These are phyloP conservation scores for Galago senegalensis DNA, from an alignment of 2,797 vertebrate species.

Conservation along the genomic window DNA sequence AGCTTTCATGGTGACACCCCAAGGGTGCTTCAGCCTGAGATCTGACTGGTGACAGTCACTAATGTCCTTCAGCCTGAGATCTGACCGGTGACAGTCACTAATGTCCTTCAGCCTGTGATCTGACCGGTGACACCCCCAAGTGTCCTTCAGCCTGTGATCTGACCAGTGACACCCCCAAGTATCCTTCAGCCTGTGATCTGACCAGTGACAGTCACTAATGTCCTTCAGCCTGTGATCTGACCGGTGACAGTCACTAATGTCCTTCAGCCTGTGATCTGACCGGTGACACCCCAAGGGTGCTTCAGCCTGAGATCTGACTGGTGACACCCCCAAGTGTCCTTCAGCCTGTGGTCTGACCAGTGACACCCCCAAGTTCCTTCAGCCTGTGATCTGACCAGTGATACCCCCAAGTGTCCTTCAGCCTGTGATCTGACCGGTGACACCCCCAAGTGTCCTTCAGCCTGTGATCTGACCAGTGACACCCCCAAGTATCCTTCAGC, in stretches of 20 bases:
- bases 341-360: too few relatives aligned
- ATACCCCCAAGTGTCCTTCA: not conserved
- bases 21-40: not conserved
- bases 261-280: not conserved
- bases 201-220: not conserved
- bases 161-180: not conserved
- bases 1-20: conserved; percentile 17
- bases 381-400: not conserved
- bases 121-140: not conserved
- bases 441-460: not conserved
- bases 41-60: not conserved
- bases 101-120: not conserved
- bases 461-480: not conserved
- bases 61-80: not conserved
- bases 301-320: not conserved
- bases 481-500: not conserved
- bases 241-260: not conserved
- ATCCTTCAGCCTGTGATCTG: not conserved
- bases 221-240: not conserved
- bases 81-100: not conserved
- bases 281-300: not conserved
- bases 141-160: not conserved
- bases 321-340: not conserved
- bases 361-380: not conserved
- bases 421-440: not conserved